phyloP scores from a whole-genome alignment of 2,888 invertebrate genomes.

The Mamestra brassicae region DNA sequence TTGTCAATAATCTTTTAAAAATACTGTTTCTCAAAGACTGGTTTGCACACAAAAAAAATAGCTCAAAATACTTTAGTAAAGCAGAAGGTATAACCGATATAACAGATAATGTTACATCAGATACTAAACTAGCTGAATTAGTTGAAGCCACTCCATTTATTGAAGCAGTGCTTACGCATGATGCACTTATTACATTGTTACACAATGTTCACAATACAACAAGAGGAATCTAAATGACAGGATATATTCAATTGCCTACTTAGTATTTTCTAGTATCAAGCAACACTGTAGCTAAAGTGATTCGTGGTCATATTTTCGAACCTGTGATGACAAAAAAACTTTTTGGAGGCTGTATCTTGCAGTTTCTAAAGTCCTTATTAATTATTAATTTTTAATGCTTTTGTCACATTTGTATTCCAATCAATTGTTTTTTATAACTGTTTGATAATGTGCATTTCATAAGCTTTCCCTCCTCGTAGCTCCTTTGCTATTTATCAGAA shows the following conservation, averaged over 20 bases:
- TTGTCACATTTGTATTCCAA: background rate
- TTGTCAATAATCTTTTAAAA: background rate
- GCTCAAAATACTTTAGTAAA: too few species aligned
- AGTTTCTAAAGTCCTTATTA: background rate
- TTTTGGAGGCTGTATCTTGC: background rate
- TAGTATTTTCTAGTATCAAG: slow-evolving; percentile 18
- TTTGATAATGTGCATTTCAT: background rate
- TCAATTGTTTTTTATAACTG: too few species aligned
- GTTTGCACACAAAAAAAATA: background rate
- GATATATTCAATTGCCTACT: slow-evolving; percentile 43
- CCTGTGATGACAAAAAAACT: background rate
- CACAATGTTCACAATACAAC: slow-evolving; percentile 11
- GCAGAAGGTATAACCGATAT: background rate
- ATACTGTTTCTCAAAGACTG: background rate
- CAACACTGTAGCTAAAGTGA: background rate
- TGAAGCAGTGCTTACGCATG: background rate
- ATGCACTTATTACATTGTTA: slow-evolving; percentile 4
- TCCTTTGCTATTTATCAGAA: background rate
- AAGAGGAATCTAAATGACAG: slow-evolving; percentile 7
- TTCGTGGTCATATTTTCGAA: background rate
- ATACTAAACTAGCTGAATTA: background rate
- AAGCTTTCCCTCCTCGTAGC: background rate
- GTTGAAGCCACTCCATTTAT: background rate
- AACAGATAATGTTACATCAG: background rate
- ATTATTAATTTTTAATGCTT: background rate